phyloP scores from a whole-genome alignment of 2,113 vertebrate genomes.

The Anhinga anhinga region DNA sequence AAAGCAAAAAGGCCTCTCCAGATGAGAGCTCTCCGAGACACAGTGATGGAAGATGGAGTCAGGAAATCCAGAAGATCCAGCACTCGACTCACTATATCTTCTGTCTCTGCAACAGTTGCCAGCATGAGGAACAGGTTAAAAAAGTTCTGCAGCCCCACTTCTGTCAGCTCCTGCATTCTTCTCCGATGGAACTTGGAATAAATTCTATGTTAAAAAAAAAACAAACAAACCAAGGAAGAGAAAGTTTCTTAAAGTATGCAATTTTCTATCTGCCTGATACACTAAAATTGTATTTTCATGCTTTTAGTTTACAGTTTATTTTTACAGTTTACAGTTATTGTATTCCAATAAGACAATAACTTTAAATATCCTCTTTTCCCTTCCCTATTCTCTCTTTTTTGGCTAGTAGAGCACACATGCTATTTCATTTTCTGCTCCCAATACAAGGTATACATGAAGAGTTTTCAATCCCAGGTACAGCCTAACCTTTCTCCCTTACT shows the following conservation, averaged over 20 bases:
- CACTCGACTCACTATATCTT: slow-evolving; percentile 85
- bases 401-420: neutral
- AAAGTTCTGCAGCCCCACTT: slow-evolving; percentile 90
- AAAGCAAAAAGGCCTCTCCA: slow-evolving; percentile 92
- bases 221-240: neutral
- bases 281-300: neutral
- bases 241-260: neutral
- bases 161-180: slow-evolving; percentile 92
- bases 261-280: neutral
- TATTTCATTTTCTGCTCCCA: neutral
- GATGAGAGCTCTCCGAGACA: slow-evolving; percentile 77
- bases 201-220: slow-evolving; percentile 76
- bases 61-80: slow-evolving; percentile 84
- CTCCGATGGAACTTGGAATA: slow-evolving; percentile 94
- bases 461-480: neutral
- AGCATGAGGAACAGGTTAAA: slow-evolving; percentile 89
- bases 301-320: no score
- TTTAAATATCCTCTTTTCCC: neutral
- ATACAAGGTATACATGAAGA: neutral
- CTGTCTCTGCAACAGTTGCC: slow-evolving; percentile 81
- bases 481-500: neutral
- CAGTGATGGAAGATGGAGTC: slow-evolving; percentile 66
- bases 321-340: neutral
- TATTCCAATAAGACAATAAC: no score
- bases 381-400: neutral